Conservation (phyloP, 2,797 vertebrate species). For the Pangasius sanitwongsei region DNA sequence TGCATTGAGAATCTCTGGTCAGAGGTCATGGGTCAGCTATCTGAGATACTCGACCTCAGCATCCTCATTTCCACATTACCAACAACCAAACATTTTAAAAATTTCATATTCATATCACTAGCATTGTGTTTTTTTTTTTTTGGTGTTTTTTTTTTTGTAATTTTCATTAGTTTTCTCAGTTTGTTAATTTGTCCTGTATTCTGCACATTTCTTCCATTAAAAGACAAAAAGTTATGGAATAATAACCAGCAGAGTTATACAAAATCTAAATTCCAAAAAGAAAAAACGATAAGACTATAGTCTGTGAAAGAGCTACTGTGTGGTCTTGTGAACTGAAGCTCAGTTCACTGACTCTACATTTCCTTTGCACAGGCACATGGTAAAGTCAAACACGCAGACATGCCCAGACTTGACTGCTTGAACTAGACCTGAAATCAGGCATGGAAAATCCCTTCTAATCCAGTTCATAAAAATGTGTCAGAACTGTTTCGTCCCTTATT, state of each 20-base stretch:
- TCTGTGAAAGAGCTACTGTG: constrained; percentile 33
- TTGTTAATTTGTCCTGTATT: no score
- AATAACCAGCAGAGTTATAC: neutral
- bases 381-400: constrained; percentile 23
- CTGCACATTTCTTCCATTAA: neutral
- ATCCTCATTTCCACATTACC: neutral
- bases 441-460: constrained; percentile 31
- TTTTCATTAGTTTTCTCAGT: neutral
- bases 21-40: constrained; percentile 12
- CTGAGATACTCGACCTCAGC: neutral
- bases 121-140: neutral
- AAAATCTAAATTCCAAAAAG: constrained; percentile 4
- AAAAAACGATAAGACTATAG: neutral
- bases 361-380: constrained; percentile 18
- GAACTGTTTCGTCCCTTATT: neutral
- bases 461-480: neutral
- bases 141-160: neutral
- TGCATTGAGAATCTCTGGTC: neutral
- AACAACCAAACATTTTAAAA: neutral
- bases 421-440: constrained; percentile 37
- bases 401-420: constrained; percentile 42
- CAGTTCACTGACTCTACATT: constrained; percentile 31
- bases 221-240: neutral
- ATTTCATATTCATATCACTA: neutral
- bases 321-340: constrained; percentile 32